phyloP scores from a whole-genome alignment of 2,113 vertebrate species.

The Calidris pygmaea region DNA sequence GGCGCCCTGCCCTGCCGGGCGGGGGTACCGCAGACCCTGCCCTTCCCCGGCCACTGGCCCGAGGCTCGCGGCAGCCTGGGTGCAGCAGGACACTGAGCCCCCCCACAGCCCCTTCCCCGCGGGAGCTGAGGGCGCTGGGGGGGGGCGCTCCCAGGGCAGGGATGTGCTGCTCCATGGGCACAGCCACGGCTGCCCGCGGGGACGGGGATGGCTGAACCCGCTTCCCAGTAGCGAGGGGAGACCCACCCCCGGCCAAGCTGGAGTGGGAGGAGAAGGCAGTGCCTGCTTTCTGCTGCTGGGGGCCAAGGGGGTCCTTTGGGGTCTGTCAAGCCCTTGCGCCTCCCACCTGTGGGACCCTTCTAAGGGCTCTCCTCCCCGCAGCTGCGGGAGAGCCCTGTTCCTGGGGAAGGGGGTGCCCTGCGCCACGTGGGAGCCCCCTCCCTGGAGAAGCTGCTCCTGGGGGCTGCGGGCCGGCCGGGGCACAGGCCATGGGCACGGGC shows the following conservation, averaged over 20 bases:
- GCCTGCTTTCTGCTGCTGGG: accelerated
- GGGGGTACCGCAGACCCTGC: neutral
- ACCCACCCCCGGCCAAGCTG: neutral
- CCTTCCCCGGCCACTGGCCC: neutral
- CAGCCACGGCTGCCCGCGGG: neutral
- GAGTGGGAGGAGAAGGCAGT: neutral
- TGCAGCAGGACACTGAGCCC: neutral
- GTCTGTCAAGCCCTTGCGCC: neutral
- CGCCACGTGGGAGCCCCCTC: accelerated
- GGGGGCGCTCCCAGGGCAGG: neutral
- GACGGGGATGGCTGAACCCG: neutral
- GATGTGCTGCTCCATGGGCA: neutral
- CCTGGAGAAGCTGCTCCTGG: neutral
- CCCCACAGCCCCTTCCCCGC: neutral
- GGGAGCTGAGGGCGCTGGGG: neutral
- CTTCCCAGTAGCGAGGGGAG: accelerated
- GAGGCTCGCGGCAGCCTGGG: accelerated
- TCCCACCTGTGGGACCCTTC: neutral
- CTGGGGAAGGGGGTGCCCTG: accelerated
- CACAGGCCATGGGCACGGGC: accelerated
- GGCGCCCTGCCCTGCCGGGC: neutral
- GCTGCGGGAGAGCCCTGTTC: neutral
- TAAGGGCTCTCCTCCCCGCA: neutral
- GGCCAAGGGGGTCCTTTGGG: neutral
- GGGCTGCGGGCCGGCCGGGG: neutral